Evolutionary conservation across 92 coral and sea anemone species (phyloP).

Genomic region (Phenganax marumi): DNA sequence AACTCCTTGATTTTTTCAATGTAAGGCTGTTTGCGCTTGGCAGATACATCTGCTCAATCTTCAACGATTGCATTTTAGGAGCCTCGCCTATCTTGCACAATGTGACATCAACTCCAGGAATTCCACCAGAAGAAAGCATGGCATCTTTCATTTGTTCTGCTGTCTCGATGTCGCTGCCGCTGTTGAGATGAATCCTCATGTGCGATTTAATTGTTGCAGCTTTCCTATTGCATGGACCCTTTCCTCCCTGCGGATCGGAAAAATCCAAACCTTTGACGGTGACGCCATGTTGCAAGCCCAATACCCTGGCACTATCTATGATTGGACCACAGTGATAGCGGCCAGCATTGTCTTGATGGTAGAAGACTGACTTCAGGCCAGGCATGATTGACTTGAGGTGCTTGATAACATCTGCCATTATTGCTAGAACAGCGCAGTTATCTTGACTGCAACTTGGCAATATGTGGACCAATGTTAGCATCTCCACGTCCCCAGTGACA

Average conservation of each 20-base stretch:
- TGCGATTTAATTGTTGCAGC: constrained; percentile 67
- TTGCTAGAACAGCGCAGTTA: constrained; percentile 40
- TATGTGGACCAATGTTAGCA: constrained; percentile 49
- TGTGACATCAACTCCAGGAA: constrained; percentile 52
- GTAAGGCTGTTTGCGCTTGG: constrained; percentile 52
- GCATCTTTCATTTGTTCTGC: constrained; percentile 62
- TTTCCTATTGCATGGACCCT: too few relatives aligned
- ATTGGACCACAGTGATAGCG: constrained; percentile 54
- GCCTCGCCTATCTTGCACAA: constrained; percentile 44
- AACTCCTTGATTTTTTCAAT: constrained; percentile 16
- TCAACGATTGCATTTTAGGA: constrained; percentile 38
- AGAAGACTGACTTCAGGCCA: neutral
- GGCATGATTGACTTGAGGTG: constrained; percentile 44
- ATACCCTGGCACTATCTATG: constrained; percentile 39
- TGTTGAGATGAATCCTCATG: constrained; percentile 58
- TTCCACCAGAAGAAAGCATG: constrained; percentile 60
- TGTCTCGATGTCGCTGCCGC: constrained; percentile 61
- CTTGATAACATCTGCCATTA: constrained; percentile 44
- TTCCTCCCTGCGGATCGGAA: constrained; percentile 19
- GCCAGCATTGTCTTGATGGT: constrained; percentile 35
- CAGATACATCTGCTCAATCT: constrained; percentile 46
- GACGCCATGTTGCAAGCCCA: constrained; percentile 53
- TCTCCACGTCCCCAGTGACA: constrained; percentile 28
- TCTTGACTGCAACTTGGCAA: constrained; percentile 48
- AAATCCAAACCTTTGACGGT: neutral